A percentile compares a stretch with the other conserved stretches of the same genome.
Conservation (phyloP, 2,888 invertebrate genomes). For the Philopedon plagiatum region DNA sequence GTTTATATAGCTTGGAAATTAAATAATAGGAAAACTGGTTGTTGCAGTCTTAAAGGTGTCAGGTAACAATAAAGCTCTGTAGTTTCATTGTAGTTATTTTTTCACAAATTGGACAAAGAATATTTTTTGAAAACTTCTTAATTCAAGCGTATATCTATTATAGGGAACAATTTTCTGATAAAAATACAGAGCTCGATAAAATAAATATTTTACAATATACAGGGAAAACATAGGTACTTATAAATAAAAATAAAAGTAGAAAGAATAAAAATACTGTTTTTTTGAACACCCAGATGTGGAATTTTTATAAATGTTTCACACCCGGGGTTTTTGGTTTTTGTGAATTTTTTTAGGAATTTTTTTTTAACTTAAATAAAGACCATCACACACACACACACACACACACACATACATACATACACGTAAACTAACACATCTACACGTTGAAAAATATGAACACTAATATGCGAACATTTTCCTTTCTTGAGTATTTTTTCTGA, state of each 20-base stretch:
- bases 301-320: conserved; percentile 62
- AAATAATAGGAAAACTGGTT: not conserved
- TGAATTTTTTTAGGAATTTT: conserved; percentile 55
- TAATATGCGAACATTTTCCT: no score
- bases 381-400: conserved; percentile 9
- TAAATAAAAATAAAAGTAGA: conserved; percentile 13
- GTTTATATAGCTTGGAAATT: not conserved
- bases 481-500: no score
- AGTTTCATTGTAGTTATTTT: not conserved
- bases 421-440: no score
- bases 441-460: no score
- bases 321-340: conserved; percentile 52
- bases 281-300: conserved; percentile 50
- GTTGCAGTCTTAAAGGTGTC: not conserved
- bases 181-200: not conserved
- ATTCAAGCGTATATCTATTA: no score
- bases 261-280: conserved; percentile 57
- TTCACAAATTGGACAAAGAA: not conserved
- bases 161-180: not conserved
- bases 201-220: not conserved
- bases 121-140: not conserved
- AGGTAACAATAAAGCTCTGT: conserved; percentile 7
- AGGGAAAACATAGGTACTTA: conserved; percentile 16
- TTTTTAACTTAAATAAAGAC: conserved; percentile 15
- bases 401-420: not conserved